Percentiles rank a stretch among this genome's conserved stretches.
phyloP scores from a whole-genome alignment of 64 coral and sea anemone species.

The Montipora sp. region DNA sequence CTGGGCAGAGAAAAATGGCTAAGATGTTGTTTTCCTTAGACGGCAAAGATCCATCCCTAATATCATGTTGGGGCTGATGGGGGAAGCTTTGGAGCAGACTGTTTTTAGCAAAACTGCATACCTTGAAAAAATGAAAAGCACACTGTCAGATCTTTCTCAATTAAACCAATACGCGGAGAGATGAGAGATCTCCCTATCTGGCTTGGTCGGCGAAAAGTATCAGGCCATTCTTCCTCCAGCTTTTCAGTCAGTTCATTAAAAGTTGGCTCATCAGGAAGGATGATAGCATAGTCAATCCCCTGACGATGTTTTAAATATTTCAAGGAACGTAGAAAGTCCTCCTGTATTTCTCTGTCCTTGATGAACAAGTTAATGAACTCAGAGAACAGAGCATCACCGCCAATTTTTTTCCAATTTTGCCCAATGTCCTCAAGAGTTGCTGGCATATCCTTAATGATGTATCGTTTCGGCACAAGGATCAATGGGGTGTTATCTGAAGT shows the following conservation, averaged over 20 bases:
- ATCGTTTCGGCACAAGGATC: slow-evolving; percentile 28
- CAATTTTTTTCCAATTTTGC: slow-evolving; percentile 15
- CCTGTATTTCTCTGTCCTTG: slow-evolving; percentile 41
- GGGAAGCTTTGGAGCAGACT: no score
- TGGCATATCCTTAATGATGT: slow-evolving; percentile 19
- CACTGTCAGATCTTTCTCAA: slow-evolving; percentile 15
- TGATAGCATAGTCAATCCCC: slow-evolving; percentile 52
- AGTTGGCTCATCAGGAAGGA: slow-evolving; percentile 38
- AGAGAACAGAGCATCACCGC: background rate
- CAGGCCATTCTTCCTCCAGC: background rate
- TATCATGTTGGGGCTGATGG: no score
- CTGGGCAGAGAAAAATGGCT: no score
- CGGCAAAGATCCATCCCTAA: no score
- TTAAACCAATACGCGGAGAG: slow-evolving; percentile 16
- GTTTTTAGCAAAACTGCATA: background rate
- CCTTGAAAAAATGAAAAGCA: slow-evolving; percentile 66
- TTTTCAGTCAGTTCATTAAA: background rate
- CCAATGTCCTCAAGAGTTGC: slow-evolving; percentile 25
- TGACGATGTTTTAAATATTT: background rate
- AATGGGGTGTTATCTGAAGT: background rate
- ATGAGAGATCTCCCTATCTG: background rate
- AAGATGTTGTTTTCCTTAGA: no score
- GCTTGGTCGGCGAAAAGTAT: background rate
- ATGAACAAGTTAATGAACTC: slow-evolving; percentile 51
- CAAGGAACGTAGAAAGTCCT: slow-evolving; percentile 22